phyloP scores from a whole-genome alignment of 2,797 vertebrate species.

The Tokudaia tokunoshimensis region DNA sequence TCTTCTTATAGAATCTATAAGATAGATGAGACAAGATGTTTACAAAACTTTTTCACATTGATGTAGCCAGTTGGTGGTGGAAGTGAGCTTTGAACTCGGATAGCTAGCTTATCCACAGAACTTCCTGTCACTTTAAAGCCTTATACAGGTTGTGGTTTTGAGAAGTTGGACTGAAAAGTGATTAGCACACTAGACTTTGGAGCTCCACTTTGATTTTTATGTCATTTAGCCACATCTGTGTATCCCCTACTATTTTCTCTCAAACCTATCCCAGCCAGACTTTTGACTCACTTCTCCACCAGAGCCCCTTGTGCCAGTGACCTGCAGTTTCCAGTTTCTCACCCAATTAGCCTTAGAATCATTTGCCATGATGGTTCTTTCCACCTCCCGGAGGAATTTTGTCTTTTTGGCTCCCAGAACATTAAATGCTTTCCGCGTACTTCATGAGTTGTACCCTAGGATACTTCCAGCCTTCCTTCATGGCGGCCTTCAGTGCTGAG shows the following conservation, averaged over 20 bases:
- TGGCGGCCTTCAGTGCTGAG: background rate
- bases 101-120: background rate
- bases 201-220: background rate
- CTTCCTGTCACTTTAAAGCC: background rate
- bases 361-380: background rate
- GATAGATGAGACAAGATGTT: background rate
- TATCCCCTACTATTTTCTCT: background rate
- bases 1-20: background rate
- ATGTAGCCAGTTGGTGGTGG: background rate
- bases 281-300: background rate
- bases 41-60: background rate
- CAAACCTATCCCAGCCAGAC: background rate
- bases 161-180: background rate
- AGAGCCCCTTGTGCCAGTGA: background rate
- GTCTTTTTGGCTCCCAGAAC: background rate
- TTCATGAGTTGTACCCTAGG: background rate
- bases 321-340: background rate
- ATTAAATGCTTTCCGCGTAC: background rate
- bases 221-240: background rate
- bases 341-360: background rate
- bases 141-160: background rate
- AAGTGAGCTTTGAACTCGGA: background rate
- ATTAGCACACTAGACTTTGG: background rate
- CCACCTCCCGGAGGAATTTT: background rate
- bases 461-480: background rate